Evolutionary conservation across 1,140 invertebrate species (phyloP), one percentile per base, ranked within the genome.

Genomic region (Idris sp.): DNA sequence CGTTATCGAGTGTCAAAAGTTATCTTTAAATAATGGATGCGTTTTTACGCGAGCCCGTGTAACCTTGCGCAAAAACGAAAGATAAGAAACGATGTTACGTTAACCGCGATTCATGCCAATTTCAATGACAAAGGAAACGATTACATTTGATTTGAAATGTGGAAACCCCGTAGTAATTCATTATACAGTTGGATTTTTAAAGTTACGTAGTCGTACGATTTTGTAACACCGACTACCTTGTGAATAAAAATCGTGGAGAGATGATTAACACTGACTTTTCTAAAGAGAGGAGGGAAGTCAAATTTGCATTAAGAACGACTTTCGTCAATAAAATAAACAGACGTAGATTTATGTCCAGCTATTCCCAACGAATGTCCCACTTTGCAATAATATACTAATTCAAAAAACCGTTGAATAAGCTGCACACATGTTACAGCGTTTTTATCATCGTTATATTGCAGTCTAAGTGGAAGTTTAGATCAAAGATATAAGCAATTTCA

Each of bases 101-200:
- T 58, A 41, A 51, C 28, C 28, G 35, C 26, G 15, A 59, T 68
- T 59, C n/a, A 40, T 41, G 41, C 18, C 56, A 36, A 62, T 54
- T 62, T 61, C 56, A 71, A 61, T 71, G 67, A 62, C 67, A 71
- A 61, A 71, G 56, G 56, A 62, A 72, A 62, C 35, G 35, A 62
- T 62, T 56, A 53, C 49, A 30, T 49, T 72, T 56, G 31, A 35
- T 56, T 48, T 41, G 18, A 48, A 43, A 33, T 40, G 35, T 71
- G 40, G 46, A 61, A 69, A 61, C 36, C 11, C 44, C 36, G 31
- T 33, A 61, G 10, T 62, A 56, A 68, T 68, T 68, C 40, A 62
- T 30, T 13, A 35, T 41, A 22, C 9, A n/a, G 1, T 9, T 15
- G 13, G 1, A 13, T 11, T 1, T 40, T 49, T 38, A 26, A 41